Conservation (phyloP, 2,797 vertebrate species). For the Calcarius lapponicus region DNA sequence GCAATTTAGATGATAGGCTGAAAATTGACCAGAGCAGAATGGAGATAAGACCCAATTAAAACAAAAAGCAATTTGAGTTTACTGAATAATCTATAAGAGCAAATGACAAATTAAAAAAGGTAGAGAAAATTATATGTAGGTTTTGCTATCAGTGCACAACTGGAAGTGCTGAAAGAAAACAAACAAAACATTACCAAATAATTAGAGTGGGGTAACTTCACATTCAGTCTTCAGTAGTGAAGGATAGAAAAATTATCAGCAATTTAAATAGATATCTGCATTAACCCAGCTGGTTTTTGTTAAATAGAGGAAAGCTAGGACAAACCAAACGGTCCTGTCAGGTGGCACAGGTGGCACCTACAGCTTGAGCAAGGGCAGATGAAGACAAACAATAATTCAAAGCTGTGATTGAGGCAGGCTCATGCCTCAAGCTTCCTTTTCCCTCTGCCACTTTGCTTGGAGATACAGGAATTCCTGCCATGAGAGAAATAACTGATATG, state of each 20-base stretch:
- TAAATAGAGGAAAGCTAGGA: not conserved
- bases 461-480: not conserved
- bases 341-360: not conserved
- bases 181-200: not conserved
- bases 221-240: not conserved
- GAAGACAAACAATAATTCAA: not conserved
- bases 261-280: not conserved
- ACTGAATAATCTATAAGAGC: not conserved
- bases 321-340: not conserved
- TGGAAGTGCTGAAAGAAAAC: not conserved
- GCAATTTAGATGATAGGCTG: conserved; percentile 1
- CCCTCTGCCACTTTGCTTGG: not conserved
- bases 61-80: conserved; percentile 32
- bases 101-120: conserved; percentile 12
- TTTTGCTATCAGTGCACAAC: not conserved
- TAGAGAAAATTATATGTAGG: not conserved
- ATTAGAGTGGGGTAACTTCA: not conserved
- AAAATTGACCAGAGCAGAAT: not conserved
- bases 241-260: not conserved
- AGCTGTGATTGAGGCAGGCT: not conserved
- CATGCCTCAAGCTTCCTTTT: not conserved
- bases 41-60: conserved; percentile 32
- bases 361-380: too few relatives aligned
- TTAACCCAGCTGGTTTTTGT: not conserved
- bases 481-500: not conserved